Base-by-base conservation (phyloP, 2,113 vertebrate genomes). In the Lophotis ruficrista region DNA sequence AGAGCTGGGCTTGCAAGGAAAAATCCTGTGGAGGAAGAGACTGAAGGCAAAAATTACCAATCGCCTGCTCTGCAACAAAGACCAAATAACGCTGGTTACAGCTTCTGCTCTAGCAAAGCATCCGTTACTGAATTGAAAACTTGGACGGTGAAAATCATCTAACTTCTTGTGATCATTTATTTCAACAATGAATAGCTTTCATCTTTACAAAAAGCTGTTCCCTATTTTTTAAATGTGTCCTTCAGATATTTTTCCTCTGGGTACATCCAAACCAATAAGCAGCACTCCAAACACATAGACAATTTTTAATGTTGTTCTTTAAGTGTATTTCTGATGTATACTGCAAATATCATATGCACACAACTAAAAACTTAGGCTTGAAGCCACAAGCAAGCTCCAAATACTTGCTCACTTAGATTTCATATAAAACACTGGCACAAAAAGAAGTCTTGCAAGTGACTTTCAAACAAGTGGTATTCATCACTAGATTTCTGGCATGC, bases 391-490 rank as follows among this genome's bases (percentile, higher is more conserved):
- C n/a, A 71, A 82, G 62, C 90, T 92, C 66, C 92, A 87, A 90
- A 75, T 68, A 28, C 77, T 96, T 71, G 70, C 76, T 83, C 4
- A 33, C 53, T 97, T 83, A 50, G n/a, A 64, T n/a, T 89, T 68
- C 69, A 70, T 75, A 77, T 48, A 82, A 90, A 81, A 85, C 28
- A 35, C 47, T 84, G 51, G 4, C 27, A 45, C 43, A 66, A 38
- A 73, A 61, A 87, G 43, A 82, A 94, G 85, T 87, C 57, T 57
- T 79, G 61, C 83, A 75, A 81, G 81, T 7, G 11, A 88, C 78
- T 91, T 91, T 91, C 91, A 85, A 89, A 94, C 95, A 96, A 96
- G 78, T 90, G 62, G 73, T 90, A 94, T 93, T 95, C 87, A 95
- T 83, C 88, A 90, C 70, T 15, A 83, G 31, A 83, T 75, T 89